Evolutionary conservation across 2,888 invertebrate species (phyloP).

Genomic region (Ptychoptera albimana): DNA sequence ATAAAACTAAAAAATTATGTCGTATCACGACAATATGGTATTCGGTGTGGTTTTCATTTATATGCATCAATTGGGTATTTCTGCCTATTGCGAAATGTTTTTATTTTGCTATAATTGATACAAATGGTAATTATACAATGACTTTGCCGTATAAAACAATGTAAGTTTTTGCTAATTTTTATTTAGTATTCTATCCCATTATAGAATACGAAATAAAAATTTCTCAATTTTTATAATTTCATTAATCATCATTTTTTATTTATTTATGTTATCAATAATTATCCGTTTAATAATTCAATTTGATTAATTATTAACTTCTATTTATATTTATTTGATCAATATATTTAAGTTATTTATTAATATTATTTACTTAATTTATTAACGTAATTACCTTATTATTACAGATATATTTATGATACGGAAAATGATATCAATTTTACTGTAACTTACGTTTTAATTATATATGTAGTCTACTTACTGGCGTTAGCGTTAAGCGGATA

Average conservation of each 20-base stretch:
- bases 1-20: neutral
- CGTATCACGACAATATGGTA: neutral
- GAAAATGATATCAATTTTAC: neutral
- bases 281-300: too few species aligned
- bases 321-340: too few species aligned
- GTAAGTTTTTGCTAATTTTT: too few species aligned
- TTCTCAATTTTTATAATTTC: too few species aligned
- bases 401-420: neutral
- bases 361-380: too few species aligned
- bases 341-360: too few species aligned
- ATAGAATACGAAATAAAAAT: too few species aligned
- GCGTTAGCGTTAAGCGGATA: neutral
- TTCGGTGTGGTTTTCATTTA: neutral
- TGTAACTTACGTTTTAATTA: neutral
- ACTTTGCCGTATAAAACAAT: neutral
- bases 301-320: too few species aligned
- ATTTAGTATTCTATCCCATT: too few species aligned
- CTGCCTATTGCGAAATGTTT: neutral
- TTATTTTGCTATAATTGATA: neutral
- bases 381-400: too few species aligned
- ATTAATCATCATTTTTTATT: too few species aligned
- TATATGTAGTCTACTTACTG: neutral
- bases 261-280: too few species aligned
- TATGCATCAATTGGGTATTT: neutral
- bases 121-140: neutral